Percentiles rank a stretch among this genome's conserved stretches.
phyloP scores from a whole-genome alignment of 2,113 vertebrate genomes.

The Scartelaos histophorus region DNA sequence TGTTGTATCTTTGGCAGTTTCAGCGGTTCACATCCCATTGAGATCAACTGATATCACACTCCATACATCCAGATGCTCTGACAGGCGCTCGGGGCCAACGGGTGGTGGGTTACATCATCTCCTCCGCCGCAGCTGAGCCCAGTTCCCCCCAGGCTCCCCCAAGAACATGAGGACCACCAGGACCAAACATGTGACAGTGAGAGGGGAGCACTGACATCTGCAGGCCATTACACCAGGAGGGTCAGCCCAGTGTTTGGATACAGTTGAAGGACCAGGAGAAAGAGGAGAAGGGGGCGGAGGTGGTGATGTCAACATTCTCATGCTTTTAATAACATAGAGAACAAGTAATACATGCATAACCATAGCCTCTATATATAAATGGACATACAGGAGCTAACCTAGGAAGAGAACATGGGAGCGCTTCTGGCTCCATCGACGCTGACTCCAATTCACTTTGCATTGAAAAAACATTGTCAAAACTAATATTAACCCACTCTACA shows the following conservation, averaged over 20 bases:
- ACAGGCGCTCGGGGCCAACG: slow-evolving; percentile 15
- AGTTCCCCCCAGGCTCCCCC: slow-evolving; percentile 57
- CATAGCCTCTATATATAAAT: no score
- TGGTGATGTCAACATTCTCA: slow-evolving; percentile 18
- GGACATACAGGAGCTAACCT: no score
- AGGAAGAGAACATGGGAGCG: no score
- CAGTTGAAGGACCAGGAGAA: slow-evolving; percentile 20
- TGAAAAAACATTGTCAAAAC: no score
- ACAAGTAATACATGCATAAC: neutral
- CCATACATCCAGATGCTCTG: neutral
- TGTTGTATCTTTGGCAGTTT: neutral
- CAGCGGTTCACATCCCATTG: neutral
- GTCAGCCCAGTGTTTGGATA: slow-evolving; percentile 34
- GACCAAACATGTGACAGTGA: slow-evolving; percentile 35
- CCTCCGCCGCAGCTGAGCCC: slow-evolving; percentile 52
- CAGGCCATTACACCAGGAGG: slow-evolving; percentile 51
- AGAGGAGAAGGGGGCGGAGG: slow-evolving; percentile 12
- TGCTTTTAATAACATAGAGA: neutral
- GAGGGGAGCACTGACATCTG: slow-evolving; percentile 58
- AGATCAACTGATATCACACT: neutral
- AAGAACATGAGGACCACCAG: slow-evolving; percentile 60
- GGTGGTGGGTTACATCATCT: slow-evolving; percentile 56
- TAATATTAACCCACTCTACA: no score
- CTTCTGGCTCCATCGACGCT: no score
- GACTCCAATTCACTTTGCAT: no score